Evolutionary conservation across 1,140 invertebrate genomes (phyloP), one percentile per base, ranked within the genome.

Genomic region (Meteorus sp.): DNA sequence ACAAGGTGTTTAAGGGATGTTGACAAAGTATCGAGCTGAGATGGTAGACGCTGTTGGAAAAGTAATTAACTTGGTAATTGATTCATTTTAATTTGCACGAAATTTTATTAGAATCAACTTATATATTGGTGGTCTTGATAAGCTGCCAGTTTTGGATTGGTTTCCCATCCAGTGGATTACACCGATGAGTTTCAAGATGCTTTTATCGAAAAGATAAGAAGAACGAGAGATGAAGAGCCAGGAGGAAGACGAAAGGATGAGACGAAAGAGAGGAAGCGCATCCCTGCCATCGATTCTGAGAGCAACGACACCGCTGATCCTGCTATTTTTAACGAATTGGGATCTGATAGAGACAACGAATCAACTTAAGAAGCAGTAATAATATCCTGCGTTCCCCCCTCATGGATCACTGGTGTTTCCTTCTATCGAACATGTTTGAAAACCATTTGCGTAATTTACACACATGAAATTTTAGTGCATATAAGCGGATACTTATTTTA

Each of bases 21-120:
- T n/a, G n/a, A n/a, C n/a, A n/a, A n/a, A n/a, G n/a, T 11, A 33
- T 33, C n/a, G 23, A 20, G 29, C 9, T 13, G 23, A 8, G 11
- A 29, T 20, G 22, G 35, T 27, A 25, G 27, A 45, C 31, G 13
- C 41, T 45, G 54, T 17, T 41, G 29, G 47, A 53, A 48, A 44
- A 60, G 62, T 72, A 70, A 73, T 74, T 73, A 65, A 54, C 50
- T 51, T 25, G 56, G 62, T 70, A 71, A 73, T 67, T 63, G 64
- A 66, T 60, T 51, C 56, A 45, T 67, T 58, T 63, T 68, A 73
- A 72, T 72, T 72, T 72, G 61, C 60, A 59, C 37, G 56, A 65
- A 68, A 74, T 74, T 72, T 71, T 67, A 66, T 71, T 69, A 69
- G 55, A 45, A 52, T 58, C 50, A 56, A 48, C 52, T 59, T 67